Evolutionary conservation across 2,888 invertebrate genomes (phyloP), one percentile per base, ranked within the genome.

Genomic region (Yponomeuta cagnagella): DNA sequence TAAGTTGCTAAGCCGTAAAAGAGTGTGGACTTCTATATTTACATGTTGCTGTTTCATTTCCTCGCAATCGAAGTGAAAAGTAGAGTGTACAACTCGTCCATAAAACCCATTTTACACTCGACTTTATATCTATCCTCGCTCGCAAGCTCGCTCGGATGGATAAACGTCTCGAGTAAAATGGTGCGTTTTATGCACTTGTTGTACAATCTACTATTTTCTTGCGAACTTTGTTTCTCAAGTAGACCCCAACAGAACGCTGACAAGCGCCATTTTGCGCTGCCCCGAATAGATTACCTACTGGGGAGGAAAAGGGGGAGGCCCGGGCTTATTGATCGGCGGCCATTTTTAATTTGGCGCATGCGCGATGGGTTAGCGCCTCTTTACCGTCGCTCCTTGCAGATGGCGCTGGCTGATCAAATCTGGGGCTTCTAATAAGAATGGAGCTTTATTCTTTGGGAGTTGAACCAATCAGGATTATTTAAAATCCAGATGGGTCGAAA

Each of bases 241-340:
- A 43, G 70, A 33, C 43, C 65, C 65, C 58, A 2, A 43, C 10
- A 15, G 31, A 23, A 66, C 48, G 52, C 66, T 58, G 52, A 15
- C 52, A 12, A 58, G 52, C 52, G 58, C 33, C 69, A 23, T 58
- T 58, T 58, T 58, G 52, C 15, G 52, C 52, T 15, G 52, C 23
- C 68, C 30, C n/a, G 52, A 68, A 52, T 68, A 68, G 52, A 68
- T 68, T 68, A 58, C 52, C 52, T 52, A 68, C 31, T 52, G 31
- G 83, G 89, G 86, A 86, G 81, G 83, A 81, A 80, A 78, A 72
- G 78, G 88, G 23, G 90, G 89, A 86, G 89, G 89, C 76, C 78
- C 78, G 77, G 6, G 37, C 74, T 72, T 90, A 91, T 91, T 87
- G 91, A 91, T 91, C 81, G 84, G 80, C 86, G 78, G 90, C 91